phyloP scores from a whole-genome alignment of 35 echinoderm and acorn worm species.

The Lytechinus variegatus region DNA sequence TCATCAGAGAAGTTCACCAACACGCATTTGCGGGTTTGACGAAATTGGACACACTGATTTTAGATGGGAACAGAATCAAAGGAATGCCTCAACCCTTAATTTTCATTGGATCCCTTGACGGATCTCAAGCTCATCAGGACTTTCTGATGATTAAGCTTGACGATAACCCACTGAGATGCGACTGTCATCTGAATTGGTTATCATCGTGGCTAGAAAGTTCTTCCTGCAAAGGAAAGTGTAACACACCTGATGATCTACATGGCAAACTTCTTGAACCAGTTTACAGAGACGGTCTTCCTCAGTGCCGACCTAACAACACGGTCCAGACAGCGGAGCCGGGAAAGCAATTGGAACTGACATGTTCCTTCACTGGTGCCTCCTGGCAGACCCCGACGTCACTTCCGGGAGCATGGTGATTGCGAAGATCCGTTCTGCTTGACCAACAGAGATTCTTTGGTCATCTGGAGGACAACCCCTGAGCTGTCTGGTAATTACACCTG shows the following conservation, averaged over 20 bases:
- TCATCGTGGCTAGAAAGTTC: background rate
- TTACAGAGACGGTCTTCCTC: background rate
- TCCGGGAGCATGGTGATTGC: background rate
- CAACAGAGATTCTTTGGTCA: background rate
- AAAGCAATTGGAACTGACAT: background rate
- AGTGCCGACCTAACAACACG: slow-evolving; percentile 6
- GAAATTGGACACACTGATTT: no score
- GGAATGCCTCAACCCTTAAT: no score
- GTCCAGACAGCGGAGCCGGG: background rate
- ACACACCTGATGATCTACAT: background rate
- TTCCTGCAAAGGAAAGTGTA: background rate
- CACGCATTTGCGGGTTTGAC: no score
- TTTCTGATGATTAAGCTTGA: background rate
- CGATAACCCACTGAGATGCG: background rate
- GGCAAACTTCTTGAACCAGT: background rate
- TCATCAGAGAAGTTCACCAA: no score
- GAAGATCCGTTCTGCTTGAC: slow-evolving; percentile 10
- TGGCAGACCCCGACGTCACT: background rate
- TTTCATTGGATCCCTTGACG: no score
- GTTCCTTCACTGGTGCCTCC: background rate
- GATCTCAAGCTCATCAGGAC: no score
- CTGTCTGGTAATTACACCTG: background rate
- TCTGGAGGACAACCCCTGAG: background rate
- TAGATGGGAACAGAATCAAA: no score
- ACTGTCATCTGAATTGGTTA: background rate